These are phyloP conservation scores for Aplochiton taeniatus DNA, from an alignment of 2,797 vertebrate species.

Conservation along the genomic window DNA sequence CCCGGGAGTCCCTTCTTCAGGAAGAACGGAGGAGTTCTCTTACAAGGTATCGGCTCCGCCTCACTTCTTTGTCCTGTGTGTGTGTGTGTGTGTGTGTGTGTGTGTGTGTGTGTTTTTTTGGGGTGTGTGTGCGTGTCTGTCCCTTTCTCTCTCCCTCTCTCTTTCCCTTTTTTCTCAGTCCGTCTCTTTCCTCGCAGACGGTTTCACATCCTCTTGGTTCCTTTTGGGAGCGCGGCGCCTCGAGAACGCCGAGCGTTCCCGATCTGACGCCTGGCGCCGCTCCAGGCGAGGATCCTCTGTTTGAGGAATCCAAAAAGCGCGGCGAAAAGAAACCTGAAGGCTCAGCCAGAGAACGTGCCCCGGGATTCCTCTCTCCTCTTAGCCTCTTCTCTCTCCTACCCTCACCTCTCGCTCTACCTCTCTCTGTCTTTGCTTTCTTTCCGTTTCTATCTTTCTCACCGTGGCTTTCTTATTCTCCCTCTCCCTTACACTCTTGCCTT, in stretches of 20 bases:
- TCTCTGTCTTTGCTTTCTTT: neutral
- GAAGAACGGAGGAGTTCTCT: conserved; percentile 90
- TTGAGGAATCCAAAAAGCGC: conserved; percentile 33
- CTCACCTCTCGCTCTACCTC: conserved; percentile 22
- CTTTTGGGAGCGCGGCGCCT: conserved; percentile 56
- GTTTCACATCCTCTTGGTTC: conserved; percentile 67
- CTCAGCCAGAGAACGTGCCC: conserved; percentile 9
- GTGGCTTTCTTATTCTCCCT: neutral
- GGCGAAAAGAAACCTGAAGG: neutral
- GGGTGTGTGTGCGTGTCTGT: conserved; percentile 21
- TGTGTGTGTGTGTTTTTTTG: conserved; percentile 20
- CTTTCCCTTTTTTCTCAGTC: neutral
- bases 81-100: neutral
- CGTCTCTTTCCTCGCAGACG: conserved; percentile 45
- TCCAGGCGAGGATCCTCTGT: conserved; percentile 52
- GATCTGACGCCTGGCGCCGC: conserved; percentile 63
- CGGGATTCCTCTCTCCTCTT: conserved; percentile 14
- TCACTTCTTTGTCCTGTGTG: neutral
- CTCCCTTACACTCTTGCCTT: conserved; percentile 9
- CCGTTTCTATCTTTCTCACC: conserved; percentile 14
- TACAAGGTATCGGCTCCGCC: conserved; percentile 83
- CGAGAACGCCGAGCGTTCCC: conserved; percentile 63
- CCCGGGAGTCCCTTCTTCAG: conserved; percentile 95
- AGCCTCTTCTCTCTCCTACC: conserved; percentile 11
- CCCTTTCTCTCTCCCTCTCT: conserved; percentile 10